phyloP scores from a whole-genome alignment of 2,797 vertebrate species.

The Ficedula albicollis region DNA sequence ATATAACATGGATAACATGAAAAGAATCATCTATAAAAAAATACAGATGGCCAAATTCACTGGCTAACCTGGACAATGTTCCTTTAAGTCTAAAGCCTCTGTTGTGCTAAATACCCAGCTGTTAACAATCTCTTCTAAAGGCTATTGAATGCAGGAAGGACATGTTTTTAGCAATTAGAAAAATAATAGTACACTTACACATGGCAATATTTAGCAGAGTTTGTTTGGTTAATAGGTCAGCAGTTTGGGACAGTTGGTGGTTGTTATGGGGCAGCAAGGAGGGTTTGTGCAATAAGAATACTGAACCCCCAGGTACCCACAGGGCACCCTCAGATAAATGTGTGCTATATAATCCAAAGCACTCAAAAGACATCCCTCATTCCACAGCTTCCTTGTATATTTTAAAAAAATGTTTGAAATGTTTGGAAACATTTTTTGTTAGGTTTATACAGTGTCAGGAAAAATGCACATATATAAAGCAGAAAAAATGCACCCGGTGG shows the following conservation, averaged over 20 bases:
- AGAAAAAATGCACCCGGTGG: not conserved
- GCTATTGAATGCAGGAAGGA: slow-evolving; percentile 58
- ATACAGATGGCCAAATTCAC: not conserved
- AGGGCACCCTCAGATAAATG: not conserved
- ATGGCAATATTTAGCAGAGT: slow-evolving; percentile 68
- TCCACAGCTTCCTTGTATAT: not conserved
- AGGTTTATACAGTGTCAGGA: not conserved
- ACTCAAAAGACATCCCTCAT: not conserved
- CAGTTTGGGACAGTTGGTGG: slow-evolving; percentile 28
- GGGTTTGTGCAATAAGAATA: not conserved
- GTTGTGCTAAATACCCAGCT: slow-evolving; percentile 56
- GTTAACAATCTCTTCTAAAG: slow-evolving; percentile 66
- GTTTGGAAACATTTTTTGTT: not conserved
- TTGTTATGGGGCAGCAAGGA: slow-evolving; percentile 10
- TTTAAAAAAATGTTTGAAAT: not conserved
- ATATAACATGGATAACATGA: not conserved
- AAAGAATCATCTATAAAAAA: slow-evolving; percentile 17
- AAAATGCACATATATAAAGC: not conserved
- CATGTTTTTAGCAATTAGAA: slow-evolving; percentile 70
- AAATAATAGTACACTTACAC: slow-evolving; percentile 62
- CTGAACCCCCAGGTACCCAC: not conserved
- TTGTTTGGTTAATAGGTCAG: slow-evolving; percentile 64
- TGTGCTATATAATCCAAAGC: not conserved
- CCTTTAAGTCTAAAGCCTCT: slow-evolving; percentile 51
- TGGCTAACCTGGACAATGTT: slow-evolving; percentile 34